phyloP scores from a whole-genome alignment of 2,797 vertebrate genomes.

The Chiloscyllium punctatum region DNA sequence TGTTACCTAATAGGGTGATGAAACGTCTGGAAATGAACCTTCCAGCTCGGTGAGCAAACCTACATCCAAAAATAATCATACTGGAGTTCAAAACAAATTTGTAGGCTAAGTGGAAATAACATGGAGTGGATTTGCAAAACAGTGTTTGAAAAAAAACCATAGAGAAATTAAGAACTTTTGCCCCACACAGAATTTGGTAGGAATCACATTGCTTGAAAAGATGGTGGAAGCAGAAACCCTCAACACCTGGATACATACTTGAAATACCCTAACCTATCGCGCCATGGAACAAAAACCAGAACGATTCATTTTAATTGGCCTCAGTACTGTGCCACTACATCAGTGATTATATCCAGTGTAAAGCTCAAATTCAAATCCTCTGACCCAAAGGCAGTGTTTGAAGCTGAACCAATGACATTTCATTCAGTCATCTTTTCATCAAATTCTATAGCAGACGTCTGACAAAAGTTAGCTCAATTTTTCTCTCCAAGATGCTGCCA shows the following conservation, averaged over 20 bases:
- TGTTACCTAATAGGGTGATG: too few relatives aligned
- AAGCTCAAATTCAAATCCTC: not conserved
- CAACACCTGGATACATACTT: not conserved
- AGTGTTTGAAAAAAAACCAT: not conserved
- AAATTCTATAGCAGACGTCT: not conserved
- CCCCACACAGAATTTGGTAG: not conserved
- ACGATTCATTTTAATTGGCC: too few relatives aligned
- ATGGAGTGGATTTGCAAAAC: not conserved
- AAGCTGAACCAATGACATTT: not conserved
- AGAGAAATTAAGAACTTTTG: not conserved
- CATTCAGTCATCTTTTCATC: not conserved
- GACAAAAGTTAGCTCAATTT: too few relatives aligned
- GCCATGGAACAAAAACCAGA: not conserved
- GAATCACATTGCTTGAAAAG: not conserved
- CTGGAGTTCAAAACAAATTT: not conserved
- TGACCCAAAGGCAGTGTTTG: not conserved
- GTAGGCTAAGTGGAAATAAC: not conserved
- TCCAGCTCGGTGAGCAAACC: too few relatives aligned
- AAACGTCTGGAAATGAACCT: too few relatives aligned
- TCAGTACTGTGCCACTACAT: not conserved
- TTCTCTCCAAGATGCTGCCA: too few relatives aligned
- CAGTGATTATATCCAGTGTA: not conserved
- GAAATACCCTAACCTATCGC: not conserved
- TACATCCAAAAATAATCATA: not conserved
- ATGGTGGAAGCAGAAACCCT: not conserved